Percentiles rank a stretch among this genome's conserved stretches.
Conservation (phyloP, 2,113 vertebrate species). For the Urocynchramus pylzowi region DNA sequence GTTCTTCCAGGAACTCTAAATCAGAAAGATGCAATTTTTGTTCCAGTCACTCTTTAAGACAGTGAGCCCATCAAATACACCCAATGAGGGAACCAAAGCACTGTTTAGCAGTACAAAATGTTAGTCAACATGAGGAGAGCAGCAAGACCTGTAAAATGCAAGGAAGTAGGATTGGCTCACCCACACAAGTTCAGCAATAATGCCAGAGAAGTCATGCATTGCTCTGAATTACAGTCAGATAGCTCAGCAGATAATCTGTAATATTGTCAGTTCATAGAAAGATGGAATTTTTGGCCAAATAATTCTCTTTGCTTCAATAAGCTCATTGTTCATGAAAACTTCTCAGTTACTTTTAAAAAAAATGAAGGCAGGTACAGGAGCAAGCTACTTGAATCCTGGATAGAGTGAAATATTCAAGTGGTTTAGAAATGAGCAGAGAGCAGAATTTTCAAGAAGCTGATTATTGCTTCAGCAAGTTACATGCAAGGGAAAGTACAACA, state of each 20-base stretch:
- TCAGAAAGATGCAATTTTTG: neutral
- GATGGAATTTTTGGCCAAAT: neutral
- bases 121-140: neutral
- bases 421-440: neutral
- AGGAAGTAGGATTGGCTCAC: neutral
- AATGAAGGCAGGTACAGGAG: neutral
- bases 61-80: neutral
- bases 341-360: neutral
- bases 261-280: neutral
- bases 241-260: neutral
- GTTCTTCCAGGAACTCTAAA: neutral
- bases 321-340: neutral
- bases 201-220: neutral
- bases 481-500: slow-evolving; percentile 10
- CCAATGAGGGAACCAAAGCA: neutral
- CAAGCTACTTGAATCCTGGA: neutral
- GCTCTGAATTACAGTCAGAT: neutral
- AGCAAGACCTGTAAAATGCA: neutral
- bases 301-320: neutral
- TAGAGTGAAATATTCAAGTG: slow-evolving; percentile 11
- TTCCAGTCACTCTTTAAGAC: neutral
- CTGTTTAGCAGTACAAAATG: neutral
- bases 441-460: slow-evolving; percentile 36
- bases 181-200: neutral
- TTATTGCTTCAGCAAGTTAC: slow-evolving; percentile 40